These are phyloP conservation scores for Scaptodrosophila lebanonensis DNA, from an alignment of 1,140 invertebrate genomes.

Conservation along the genomic window DNA sequence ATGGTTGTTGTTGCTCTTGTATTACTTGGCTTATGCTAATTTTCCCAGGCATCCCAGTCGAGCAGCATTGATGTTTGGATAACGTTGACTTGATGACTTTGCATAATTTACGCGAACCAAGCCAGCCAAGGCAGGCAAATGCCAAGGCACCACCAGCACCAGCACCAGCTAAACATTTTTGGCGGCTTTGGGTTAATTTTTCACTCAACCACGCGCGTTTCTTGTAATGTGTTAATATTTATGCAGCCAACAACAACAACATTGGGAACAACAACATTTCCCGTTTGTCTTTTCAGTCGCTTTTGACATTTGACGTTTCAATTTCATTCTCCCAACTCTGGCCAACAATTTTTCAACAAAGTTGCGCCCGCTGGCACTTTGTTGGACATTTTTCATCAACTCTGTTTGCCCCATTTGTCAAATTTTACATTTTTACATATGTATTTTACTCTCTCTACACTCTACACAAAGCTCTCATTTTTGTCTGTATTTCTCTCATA, in stretches of 20 bases:
- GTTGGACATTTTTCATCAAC: slow-evolving; percentile 30
- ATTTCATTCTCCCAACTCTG: slow-evolving; percentile 48
- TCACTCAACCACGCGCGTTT: slow-evolving; percentile 63
- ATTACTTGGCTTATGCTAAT: slow-evolving; percentile 64
- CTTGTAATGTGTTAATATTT: slow-evolving; percentile 71
- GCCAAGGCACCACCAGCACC: not conserved
- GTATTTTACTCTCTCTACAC: not conserved
- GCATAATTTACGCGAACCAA: slow-evolving; percentile 67
- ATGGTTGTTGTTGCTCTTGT: slow-evolving; percentile 27
- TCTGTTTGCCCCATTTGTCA: slow-evolving; percentile 38
- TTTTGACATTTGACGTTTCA: slow-evolving; percentile 59
- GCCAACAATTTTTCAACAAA: slow-evolving; percentile 46
- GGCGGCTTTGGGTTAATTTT: slow-evolving; percentile 60
- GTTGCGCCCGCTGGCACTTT: slow-evolving; percentile 9
- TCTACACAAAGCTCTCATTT: not conserved
- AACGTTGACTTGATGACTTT: slow-evolving; percentile 72
- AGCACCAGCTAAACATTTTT: slow-evolving; percentile 27
- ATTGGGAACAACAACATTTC: slow-evolving; percentile 8
- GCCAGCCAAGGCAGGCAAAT: not conserved
- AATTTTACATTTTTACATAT: not conserved
- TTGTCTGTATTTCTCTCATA: too few species aligned
- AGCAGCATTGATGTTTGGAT: slow-evolving; percentile 71
- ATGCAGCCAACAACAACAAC: slow-evolving; percentile 28
- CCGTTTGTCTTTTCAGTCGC: slow-evolving; percentile 20
- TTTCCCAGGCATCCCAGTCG: slow-evolving; percentile 50